Base-by-base conservation (phyloP, 2,797 vertebrate genomes). In the Dipus sagitta region DNA sequence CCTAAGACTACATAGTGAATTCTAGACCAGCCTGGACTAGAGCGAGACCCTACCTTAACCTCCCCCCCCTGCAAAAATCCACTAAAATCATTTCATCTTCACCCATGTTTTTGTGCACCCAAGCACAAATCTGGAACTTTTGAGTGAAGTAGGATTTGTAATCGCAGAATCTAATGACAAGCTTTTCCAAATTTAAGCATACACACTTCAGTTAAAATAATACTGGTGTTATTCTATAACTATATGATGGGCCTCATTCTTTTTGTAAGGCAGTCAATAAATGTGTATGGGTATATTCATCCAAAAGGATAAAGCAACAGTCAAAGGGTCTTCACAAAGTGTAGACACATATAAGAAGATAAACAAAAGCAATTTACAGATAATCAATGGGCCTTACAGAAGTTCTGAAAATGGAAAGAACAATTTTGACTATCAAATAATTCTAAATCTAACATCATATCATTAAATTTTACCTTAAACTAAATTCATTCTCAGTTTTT, bases 181-280 rank as follows among this genome's bases (percentile, higher is more conserved):
- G 47, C 28, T 83, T 94, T 91, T 92, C 67, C 88, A 95, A 95
- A 84, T 77, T 92, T 89, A 92, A 83, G 75, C 15, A 86, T 21
- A 83, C 26, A 75, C 12, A 94, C 75, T 9, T 80, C 82, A 90
- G 60, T 54, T 92, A 52, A 80, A 88, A 89, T 64, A 76, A 38
- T 96, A 60, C 11, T 87, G 90, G 86, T 64, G 67, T 38, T 54
- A 80, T 79, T 95, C 79, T 60, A 6, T 30, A 94, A 82, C 32
- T 70, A 11, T 54, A 64, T 68, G 84, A 75, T 23, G 77, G 91
- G 84, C 88, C 5, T 71, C 32, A 90, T 80, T 70, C 38, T 90
- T 94, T 60, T 67, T 60, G 28, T 3, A 71, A 72, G 70, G 21
- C 47, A 95, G 54, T 84, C 60, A 85, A 79, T 28, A 79, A 67